Evolutionary conservation across 2,113 vertebrate species (phyloP), one percentile per base, ranked within the genome.

Genomic region (Urocolius indicus): DNA sequence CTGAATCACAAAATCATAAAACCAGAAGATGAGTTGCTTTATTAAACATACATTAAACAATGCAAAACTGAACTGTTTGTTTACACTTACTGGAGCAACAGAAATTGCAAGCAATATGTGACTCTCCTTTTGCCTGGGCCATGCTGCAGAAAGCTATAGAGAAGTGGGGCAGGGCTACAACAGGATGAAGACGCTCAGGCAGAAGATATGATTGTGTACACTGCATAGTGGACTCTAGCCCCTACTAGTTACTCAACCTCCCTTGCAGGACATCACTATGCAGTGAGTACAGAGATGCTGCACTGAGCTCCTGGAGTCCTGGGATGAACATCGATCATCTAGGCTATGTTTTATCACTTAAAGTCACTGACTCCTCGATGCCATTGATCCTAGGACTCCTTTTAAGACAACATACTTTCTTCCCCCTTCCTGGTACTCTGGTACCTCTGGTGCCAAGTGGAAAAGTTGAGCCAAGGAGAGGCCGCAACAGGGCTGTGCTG

Each of bases 81-180:
- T 51, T 24, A 41, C 9, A 23, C 27, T 58, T 43, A 32, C 7
- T 0, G 11, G 5, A 36, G 52, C 1, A 15, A 43, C 43, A 59
- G 66, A 58, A 71, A 62, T 11, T 51, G 58, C 43, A n/a, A 10
- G 23, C n/a, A 27, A 49, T 26, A 18, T 29, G 15, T 0, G 0
- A 22, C 32, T 34, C 62, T 51, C 29, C 45, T 38, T 46, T 32
- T 30, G 19, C 54, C 52, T 21, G n/a, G 13, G 36, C 23, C 38
- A 10, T 29, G 1, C 0, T 34, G 57, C 43, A 71, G 73, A 55
- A 34, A 65, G 32, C 10, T 24, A 16, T 0, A 22, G 49, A 17
- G 71, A 90, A 12, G 24, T 10, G n/a, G 9, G 20, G 21, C 13
- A 84, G 46, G 13, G 51, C 66, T 29, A 4, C 43, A 57, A 24